Conservation (phyloP, 2,113 vertebrate genomes). For the Indicator maculatus region DNA sequence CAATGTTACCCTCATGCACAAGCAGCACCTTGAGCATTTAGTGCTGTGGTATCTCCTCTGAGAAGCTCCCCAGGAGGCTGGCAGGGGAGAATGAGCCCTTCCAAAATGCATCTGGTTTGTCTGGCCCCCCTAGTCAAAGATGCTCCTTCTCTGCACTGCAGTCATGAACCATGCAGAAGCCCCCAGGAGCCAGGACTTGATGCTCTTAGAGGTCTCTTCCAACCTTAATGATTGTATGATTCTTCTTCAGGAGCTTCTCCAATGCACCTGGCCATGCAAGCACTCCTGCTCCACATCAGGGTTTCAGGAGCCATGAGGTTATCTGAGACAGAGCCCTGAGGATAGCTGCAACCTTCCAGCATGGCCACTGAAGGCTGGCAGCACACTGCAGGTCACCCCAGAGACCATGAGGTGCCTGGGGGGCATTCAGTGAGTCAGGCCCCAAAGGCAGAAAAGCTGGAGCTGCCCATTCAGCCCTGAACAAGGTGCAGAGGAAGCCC, state of each 20-base stretch:
- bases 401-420: not conserved
- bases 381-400: not conserved
- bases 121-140: not conserved
- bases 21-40: not conserved
- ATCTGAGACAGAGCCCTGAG: not conserved
- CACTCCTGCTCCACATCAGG: not conserved
- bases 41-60: not conserved
- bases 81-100: not conserved
- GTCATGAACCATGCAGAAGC: not conserved
- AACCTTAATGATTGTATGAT: not conserved
- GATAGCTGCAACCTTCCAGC: not conserved
- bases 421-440: not conserved
- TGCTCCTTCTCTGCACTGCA: not conserved
- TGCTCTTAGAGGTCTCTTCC: too few species aligned
- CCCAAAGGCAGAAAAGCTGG: not conserved
- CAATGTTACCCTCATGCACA: not conserved
- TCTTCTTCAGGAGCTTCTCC: not conserved
- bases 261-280: not conserved
- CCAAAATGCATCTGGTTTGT: not conserved
- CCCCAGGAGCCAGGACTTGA: not conserved
- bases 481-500: not conserved
- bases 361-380: not conserved
- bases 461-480: not conserved
- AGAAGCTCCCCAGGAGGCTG: not conserved
- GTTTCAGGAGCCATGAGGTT: not conserved